A percentile compares a stretch with the other conserved stretches of the same genome.
These are phyloP conservation scores for Dolichotis patagonum DNA, from an alignment of 2,113 vertebrate genomes.

Conservation along the genomic window DNA sequence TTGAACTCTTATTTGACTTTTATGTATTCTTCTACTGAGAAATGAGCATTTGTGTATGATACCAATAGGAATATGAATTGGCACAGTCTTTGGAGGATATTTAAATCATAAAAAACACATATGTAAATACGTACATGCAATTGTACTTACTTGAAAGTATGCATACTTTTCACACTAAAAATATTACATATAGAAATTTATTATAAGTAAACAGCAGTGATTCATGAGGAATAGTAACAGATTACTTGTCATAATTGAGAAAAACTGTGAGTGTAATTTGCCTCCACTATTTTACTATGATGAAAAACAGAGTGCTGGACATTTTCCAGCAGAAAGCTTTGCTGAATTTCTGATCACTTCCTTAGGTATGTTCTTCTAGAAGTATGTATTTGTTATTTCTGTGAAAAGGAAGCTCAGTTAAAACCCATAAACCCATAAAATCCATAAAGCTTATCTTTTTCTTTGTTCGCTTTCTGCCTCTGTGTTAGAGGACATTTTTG, in stretches of 20 bases:
- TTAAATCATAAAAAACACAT: too few relatives aligned
- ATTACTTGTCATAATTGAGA: neutral
- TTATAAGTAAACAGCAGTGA: too few relatives aligned
- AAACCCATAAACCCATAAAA: neutral
- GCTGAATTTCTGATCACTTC: slow-evolving; percentile 1
- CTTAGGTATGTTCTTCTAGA: neutral
- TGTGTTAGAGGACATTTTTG: neutral
- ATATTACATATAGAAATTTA: too few relatives aligned
- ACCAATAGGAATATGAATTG: too few relatives aligned
- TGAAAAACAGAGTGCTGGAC: neutral
- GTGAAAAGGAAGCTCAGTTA: neutral
- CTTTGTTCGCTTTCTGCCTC: neutral
- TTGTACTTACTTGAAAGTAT: too few relatives aligned
- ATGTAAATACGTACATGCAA: too few relatives aligned
- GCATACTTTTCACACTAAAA: too few relatives aligned
- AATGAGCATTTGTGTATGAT: too few relatives aligned
- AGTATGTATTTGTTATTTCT: neutral
- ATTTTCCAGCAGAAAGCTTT: slow-evolving; percentile 11
- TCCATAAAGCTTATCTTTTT: neutral
- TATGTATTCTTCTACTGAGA: too few relatives aligned
- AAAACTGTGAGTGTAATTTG: neutral
- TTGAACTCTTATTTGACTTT: too few relatives aligned
- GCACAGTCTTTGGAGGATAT: too few relatives aligned
- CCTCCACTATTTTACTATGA: slow-evolving; percentile 22
- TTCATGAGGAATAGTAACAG: too few relatives aligned